These are phyloP conservation scores for Platysteira castanea DNA, from an alignment of 2,113 vertebrate genomes.

Conservation along the genomic window DNA sequence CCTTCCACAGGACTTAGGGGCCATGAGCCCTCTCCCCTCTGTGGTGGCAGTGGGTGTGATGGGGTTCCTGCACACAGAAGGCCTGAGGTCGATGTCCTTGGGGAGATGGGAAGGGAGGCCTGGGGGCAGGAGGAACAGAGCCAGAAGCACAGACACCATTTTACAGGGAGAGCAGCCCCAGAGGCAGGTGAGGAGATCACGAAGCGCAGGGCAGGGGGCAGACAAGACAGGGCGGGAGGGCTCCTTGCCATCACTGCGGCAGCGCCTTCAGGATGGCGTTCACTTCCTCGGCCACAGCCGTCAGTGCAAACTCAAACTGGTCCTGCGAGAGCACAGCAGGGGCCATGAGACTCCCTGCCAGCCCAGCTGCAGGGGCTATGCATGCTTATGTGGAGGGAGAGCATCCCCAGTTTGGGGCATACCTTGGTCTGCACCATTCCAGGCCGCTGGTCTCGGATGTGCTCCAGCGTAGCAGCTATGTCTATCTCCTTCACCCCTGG, in stretches of 20 bases:
- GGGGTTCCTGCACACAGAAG: background rate
- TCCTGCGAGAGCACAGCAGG: constrained; percentile 74
- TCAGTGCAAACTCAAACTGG: constrained; percentile 97
- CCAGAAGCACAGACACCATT: constrained; percentile 40
- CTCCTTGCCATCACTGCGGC: constrained; percentile 79
- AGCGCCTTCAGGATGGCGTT: constrained; percentile 96
- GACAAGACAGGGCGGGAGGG: background rate
- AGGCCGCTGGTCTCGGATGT: constrained; percentile 92
- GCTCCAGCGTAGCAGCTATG: constrained; percentile 94
- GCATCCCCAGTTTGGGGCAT: background rate
- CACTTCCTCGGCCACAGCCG: constrained; percentile 94
- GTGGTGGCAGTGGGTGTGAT: rapidly evolving
- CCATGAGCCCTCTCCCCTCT: background rate
- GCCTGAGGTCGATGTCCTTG: background rate
- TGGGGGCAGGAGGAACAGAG: background rate
- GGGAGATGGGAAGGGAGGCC: background rate
- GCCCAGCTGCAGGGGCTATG: rapidly evolving
- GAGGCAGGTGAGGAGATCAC: background rate
- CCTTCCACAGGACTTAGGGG: background rate
- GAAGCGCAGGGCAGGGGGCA: background rate
- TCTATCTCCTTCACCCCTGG: constrained; percentile 98
- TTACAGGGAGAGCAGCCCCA: background rate
- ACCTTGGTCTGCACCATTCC: constrained; percentile 95
- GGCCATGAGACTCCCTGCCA: background rate
- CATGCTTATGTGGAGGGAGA: background rate